phyloP scores from a whole-genome alignment of 2,797 vertebrate genomes.

The Coregonus ussuriensis region DNA sequence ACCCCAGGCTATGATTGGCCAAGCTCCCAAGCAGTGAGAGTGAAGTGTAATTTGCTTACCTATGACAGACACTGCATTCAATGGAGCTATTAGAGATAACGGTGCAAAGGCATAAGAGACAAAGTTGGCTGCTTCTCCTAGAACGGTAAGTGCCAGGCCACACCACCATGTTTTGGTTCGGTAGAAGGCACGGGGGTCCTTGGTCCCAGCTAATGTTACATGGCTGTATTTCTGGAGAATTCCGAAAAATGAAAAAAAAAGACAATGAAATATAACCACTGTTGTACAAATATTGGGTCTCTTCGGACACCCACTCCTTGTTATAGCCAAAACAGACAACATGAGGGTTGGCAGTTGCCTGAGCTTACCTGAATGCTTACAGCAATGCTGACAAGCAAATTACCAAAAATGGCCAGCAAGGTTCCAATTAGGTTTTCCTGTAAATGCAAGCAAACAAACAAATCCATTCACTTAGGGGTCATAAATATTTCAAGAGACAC shows the following conservation, averaged over 20 bases:
- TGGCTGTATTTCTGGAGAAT: slow-evolving; percentile 86
- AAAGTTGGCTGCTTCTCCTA: slow-evolving; percentile 90
- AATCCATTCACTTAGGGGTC: neutral
- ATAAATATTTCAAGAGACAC: neutral
- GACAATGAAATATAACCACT: neutral
- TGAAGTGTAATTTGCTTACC: slow-evolving; percentile 70
- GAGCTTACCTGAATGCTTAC: slow-evolving; percentile 88
- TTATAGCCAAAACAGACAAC: neutral
- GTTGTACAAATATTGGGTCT: neutral
- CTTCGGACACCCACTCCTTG: no score
- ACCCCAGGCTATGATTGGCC: neutral
- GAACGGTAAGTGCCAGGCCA: slow-evolving; percentile 82
- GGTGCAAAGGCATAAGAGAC: slow-evolving; percentile 93
- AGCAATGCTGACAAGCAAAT: slow-evolving; percentile 90
- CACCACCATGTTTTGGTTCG: slow-evolving; percentile 94
- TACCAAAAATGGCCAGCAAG: slow-evolving; percentile 92
- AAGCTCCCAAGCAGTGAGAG: neutral
- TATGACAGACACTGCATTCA: slow-evolving; percentile 88
- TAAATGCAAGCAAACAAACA: neutral
- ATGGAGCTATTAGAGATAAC: slow-evolving; percentile 86
- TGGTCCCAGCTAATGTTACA: slow-evolving; percentile 82
- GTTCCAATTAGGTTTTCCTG: slow-evolving; percentile 97
- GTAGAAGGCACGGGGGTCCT: slow-evolving; percentile 89
- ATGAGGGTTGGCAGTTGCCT: slow-evolving; percentile 22
- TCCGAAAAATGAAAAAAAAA: neutral